Percentiles rank a stretch among this genome's conserved stretches.
phyloP scores from a whole-genome alignment of 2,797 vertebrate species.

The Schizopygopsis malacanthus region DNA sequence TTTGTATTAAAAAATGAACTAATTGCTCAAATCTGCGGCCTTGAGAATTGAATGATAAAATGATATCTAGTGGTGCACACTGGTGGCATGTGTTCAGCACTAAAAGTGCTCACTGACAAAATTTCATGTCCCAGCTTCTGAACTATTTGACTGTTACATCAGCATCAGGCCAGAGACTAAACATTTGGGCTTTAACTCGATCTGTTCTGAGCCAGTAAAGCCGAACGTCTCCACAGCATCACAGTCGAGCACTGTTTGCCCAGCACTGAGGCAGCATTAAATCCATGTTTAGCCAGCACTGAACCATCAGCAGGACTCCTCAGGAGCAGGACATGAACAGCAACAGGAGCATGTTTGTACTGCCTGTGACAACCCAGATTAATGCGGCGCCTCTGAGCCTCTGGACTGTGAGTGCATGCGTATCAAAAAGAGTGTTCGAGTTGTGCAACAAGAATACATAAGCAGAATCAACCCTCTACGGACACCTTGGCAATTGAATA shows the following conservation, averaged over 20 bases:
- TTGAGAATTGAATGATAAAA: not conserved
- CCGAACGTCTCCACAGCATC: not conserved
- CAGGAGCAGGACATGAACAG: conserved; percentile 26
- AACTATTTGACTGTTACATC: conserved; percentile 7
- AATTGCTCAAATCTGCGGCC: not conserved
- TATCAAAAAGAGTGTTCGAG: conserved; percentile 16
- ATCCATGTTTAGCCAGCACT: conserved; percentile 37
- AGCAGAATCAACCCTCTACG: not conserved
- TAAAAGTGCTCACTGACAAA: not conserved
- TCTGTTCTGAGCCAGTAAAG: conserved; percentile 17
- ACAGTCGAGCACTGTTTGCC: conserved; percentile 12
- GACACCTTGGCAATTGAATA: too few species aligned
- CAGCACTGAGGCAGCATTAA: conserved; percentile 32
- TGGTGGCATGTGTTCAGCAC: not conserved
- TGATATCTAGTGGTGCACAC: not conserved
- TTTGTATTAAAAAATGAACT: too few species aligned
- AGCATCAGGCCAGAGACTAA: conserved; percentile 9
- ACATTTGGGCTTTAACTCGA: conserved; percentile 1
- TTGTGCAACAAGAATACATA: conserved; percentile 28
- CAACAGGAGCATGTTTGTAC: conserved; percentile 39
- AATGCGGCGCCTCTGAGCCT: conserved; percentile 41
- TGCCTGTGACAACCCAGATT: conserved; percentile 52
- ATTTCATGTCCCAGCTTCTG: not conserved
- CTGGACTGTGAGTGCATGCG: conserved; percentile 13
- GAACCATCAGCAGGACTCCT: conserved; percentile 23